Base-by-base conservation (phyloP, 2,797 vertebrate genomes). In the Choloepus didactylus region DNA sequence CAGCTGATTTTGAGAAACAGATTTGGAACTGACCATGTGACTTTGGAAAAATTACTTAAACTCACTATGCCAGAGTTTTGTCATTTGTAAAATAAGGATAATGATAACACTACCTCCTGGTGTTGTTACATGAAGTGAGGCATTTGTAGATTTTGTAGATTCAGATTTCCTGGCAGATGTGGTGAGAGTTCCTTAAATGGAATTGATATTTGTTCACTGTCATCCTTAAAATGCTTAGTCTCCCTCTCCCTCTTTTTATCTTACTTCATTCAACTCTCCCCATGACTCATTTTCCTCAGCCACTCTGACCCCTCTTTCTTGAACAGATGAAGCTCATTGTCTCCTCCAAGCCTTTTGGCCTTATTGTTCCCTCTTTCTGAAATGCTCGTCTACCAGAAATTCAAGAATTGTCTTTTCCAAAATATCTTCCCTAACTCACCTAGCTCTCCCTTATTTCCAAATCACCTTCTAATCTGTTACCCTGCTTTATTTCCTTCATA, bases 1-100 rank as follows among this genome's bases (percentile, higher is more conserved):
- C 89, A 72, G 9, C 46, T 73, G 12, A 75, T 80, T 91, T 79
- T 35, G 54, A 87, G 44, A 96, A 93, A 86, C 46, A 12, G 4
- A 83, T 94, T 73, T 91, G 62, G 56, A 73, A 3, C 38, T 87
- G 31, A 70, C 83, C 8, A 51, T 56, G 16, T 87, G 27, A 67
- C 41, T 97, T 85, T 29, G 60, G 46, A 59, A 73, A 73, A 79
- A 72, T 46, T 77, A 19, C 49, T 92, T 80, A 75, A 1, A 46
- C 23, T 70, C 16, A 86, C 16, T 56, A 3, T 64, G 31, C 56
- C 21, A 35, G 76, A 87, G 4, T 27, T 84, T 93, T 95, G 19
- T 93, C 38, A 70, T 70, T 6, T 92, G 14, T 86, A 29, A 70
- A 46, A 75, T 38, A 54, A 69, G 8, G 14, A 54, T 46, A 62